These are phyloP conservation scores for Rhysida immarginata DNA, from an alignment of 1,140 invertebrate genomes.

Conservation along the genomic window DNA sequence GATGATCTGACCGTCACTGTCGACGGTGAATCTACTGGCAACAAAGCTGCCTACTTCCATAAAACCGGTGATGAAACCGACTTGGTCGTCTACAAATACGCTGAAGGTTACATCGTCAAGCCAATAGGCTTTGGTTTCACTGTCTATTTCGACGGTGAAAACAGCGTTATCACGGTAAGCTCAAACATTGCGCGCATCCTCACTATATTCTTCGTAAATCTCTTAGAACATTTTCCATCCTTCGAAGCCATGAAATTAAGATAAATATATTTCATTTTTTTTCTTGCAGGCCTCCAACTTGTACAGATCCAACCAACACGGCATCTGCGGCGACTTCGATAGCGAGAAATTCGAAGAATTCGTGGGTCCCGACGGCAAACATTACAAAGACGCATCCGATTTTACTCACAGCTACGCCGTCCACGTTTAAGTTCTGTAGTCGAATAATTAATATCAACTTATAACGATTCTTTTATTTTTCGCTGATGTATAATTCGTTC, in stretches of 20 bases:
- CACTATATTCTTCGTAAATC: too few relatives aligned
- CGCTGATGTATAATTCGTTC: too few relatives aligned
- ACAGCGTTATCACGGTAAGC: too few relatives aligned
- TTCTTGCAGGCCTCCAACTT: neutral
- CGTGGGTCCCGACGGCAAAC: slow-evolving; percentile 10
- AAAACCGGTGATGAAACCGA: too few relatives aligned
- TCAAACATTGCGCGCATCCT: too few relatives aligned
- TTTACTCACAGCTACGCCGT: slow-evolving; percentile 12
- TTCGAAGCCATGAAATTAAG: neutral
- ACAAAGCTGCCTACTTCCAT: too few relatives aligned
- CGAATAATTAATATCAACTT: too few relatives aligned
- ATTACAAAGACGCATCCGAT: slow-evolving; percentile 11
- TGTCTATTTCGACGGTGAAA: too few relatives aligned
- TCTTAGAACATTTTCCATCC: neutral
- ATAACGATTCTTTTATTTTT: too few relatives aligned
- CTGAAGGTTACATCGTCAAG: neutral
- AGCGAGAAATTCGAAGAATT: slow-evolving; percentile 16
- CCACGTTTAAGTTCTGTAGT: too few relatives aligned
- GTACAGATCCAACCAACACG: slow-evolving; percentile 16
- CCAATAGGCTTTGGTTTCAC: neutral
- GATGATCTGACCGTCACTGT: too few relatives aligned
- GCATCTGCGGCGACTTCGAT: slow-evolving; percentile 19
- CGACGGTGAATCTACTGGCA: too few relatives aligned
- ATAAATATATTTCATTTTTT: neutral
- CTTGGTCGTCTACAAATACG: neutral